Conservation (phyloP, 2,797 vertebrate species). For the Mus caroli region DNA sequence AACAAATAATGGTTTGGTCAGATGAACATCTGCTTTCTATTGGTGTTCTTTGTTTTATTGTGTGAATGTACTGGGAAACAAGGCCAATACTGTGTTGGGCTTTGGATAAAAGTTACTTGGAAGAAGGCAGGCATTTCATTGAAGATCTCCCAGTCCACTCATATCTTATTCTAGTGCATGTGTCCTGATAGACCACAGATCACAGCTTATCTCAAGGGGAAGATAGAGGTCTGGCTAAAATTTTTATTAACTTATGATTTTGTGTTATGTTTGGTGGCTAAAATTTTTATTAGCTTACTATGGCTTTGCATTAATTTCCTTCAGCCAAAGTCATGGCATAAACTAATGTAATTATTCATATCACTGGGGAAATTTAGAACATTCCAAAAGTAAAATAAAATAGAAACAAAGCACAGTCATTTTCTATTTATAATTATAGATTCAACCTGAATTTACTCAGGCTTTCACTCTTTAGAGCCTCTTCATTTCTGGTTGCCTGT, state of each 20-base stretch:
- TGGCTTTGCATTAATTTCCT: background rate
- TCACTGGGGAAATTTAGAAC: background rate
- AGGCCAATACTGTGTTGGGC: background rate
- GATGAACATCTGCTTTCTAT: constrained; percentile 61
- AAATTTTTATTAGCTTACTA: constrained; percentile 31
- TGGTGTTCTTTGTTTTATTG: constrained; percentile 11
- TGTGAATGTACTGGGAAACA: constrained; percentile 17
- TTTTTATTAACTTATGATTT: constrained; percentile 27
- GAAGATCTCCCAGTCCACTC: background rate
- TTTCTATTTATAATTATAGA: background rate
- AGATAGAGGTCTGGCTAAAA: constrained; percentile 23
- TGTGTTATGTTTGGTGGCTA: background rate
- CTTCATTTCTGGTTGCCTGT: background rate
- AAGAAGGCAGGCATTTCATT: constrained; percentile 16
- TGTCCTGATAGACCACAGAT: background rate
- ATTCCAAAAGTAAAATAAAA: constrained; percentile 2
- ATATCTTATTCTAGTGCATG: background rate
- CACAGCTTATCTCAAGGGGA: background rate
- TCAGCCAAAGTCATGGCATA: constrained; percentile 26
- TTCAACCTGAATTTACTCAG: background rate
- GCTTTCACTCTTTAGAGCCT: background rate
- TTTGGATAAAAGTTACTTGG: constrained; percentile 48
- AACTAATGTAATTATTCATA: background rate
- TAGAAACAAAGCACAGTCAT: background rate
- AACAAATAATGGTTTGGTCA: constrained; percentile 43